These are phyloP conservation scores for Rhynchotus rufescens DNA, from an alignment of 2,797 vertebrate genomes.

Conservation along the genomic window DNA sequence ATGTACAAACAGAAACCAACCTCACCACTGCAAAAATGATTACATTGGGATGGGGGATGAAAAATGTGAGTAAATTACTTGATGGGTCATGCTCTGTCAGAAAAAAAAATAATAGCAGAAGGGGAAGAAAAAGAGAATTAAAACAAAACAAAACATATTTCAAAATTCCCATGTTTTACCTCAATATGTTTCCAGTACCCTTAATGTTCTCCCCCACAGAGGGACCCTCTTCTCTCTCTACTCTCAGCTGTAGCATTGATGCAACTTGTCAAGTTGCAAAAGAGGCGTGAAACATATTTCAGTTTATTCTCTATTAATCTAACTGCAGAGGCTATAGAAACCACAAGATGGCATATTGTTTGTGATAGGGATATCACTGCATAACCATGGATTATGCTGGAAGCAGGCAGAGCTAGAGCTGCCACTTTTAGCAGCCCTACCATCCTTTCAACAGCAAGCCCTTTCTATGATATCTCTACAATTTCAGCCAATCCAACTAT, in stretches of 20 bases:
- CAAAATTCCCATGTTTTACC: background rate
- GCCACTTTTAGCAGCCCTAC: background rate
- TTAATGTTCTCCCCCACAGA: fast-evolving
- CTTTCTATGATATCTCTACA: background rate
- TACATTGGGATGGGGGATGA: background rate
- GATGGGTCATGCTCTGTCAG: background rate
- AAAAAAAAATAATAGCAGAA: background rate
- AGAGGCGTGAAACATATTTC: background rate
- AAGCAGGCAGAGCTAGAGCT: background rate
- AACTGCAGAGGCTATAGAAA: conserved; percentile 25
- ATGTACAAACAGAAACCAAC: background rate
- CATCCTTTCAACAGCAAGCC: background rate
- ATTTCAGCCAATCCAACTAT: background rate
- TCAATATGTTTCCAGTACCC: background rate
- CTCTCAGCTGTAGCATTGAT: background rate
- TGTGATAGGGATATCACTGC: background rate
- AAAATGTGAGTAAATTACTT: background rate
- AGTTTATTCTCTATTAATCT: background rate
- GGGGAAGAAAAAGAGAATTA: background rate
- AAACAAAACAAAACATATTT: too few species aligned
- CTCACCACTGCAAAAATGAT: background rate
- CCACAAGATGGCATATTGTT: conserved; percentile 75
- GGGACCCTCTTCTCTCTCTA: background rate
- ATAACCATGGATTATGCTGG: background rate
- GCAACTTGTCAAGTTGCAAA: background rate